Evolutionary conservation across 2,113 vertebrate species (phyloP).

Genomic region (Numenius arquata): DNA sequence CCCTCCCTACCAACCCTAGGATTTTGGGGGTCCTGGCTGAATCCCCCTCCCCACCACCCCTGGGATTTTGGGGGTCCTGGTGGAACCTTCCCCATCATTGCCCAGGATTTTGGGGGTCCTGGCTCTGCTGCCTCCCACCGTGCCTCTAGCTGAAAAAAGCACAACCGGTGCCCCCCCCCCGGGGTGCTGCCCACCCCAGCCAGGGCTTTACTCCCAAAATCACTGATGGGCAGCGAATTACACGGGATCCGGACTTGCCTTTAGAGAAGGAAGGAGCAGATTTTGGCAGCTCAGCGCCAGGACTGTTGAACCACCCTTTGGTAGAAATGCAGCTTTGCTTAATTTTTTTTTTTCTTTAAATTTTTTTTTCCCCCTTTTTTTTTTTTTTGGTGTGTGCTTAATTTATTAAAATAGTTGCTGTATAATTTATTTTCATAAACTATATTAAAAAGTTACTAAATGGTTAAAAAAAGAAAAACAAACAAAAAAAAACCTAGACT

Average conservation of each 20-base stretch:
- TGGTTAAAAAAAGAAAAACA: slow-evolving; percentile 37
- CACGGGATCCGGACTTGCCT: neutral
- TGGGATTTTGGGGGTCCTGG: no score
- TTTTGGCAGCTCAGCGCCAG: neutral
- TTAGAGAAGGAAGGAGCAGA: neutral
- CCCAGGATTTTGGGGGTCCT: neutral
- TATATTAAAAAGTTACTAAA: slow-evolving; percentile 71
- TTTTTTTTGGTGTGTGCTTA: slow-evolving; percentile 52
- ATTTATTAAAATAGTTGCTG: slow-evolving; percentile 78
- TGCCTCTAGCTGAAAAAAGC: neutral
- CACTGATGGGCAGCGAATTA: neutral
- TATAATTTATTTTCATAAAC: slow-evolving; percentile 80
- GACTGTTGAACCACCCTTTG: neutral
- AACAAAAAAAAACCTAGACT: slow-evolving; percentile 46
- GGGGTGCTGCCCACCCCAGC: neutral
- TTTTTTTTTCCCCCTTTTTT: neutral
- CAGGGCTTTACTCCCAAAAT: neutral
- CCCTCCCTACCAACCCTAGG: neutral
- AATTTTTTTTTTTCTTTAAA: neutral
- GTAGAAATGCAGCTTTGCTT: neutral
- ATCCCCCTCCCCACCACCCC: no score
- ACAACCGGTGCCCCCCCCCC: neutral
- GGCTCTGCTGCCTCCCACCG: neutral
- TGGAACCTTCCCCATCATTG: no score
- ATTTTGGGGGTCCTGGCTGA: neutral